phyloP scores from a whole-genome alignment of 2,797 vertebrate genomes.

The Linurgus olivaceus region DNA sequence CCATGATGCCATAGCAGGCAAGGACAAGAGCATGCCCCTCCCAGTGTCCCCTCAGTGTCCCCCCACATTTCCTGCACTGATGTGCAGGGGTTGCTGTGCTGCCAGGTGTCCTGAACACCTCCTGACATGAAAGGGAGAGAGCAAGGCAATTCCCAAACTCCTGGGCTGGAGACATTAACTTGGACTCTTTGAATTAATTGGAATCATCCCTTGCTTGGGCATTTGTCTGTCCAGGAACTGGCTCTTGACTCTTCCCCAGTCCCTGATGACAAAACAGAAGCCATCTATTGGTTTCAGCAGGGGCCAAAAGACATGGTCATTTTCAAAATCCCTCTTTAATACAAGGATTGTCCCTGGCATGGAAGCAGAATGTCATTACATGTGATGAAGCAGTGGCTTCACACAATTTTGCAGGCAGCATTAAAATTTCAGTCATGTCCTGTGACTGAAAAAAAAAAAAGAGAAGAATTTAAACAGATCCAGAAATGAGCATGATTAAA shows the following conservation, averaged over 20 bases:
- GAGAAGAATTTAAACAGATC: constrained; percentile 27
- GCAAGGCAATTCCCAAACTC: neutral
- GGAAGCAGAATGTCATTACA: neutral
- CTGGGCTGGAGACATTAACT: neutral
- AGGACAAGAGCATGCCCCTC: neutral
- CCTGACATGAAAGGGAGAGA: neutral
- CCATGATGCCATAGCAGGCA: neutral
- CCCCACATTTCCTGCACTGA: fast-evolving
- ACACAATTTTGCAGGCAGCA: neutral
- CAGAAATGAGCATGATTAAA: constrained; percentile 45
- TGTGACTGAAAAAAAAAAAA: neutral
- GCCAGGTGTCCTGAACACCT: neutral
- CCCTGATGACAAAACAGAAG: neutral
- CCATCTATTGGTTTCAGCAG: neutral
- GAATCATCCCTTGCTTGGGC: neutral
- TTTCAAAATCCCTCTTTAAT: neutral
- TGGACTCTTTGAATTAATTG: too few relatives aligned
- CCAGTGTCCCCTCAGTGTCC: too few relatives aligned
- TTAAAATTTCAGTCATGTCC: constrained; percentile 46
- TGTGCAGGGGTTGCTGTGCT: neutral
- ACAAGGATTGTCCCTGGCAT: neutral
- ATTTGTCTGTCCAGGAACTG: neutral
- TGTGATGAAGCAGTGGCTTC: neutral
- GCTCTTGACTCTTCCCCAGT: neutral
- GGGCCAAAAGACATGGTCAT: neutral